Conservation (phyloP, 35 echinoderm and acorn worm genomes). For the Apostichopus californicus region DNA sequence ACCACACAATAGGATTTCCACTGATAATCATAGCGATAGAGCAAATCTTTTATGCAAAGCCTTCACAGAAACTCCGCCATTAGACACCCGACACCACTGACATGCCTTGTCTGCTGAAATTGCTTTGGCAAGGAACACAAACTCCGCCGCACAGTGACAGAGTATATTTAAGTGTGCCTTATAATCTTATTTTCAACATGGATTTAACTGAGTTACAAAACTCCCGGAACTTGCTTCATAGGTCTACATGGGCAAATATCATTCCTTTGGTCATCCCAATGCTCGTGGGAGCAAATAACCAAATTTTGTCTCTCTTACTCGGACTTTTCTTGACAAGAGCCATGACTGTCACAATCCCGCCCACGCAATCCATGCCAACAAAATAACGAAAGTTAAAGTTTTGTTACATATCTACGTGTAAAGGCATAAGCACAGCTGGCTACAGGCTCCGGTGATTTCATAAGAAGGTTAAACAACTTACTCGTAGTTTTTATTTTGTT, state of each 20-base stretch:
- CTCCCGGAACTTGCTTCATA: neutral
- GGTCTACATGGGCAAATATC: neutral
- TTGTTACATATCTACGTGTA: neutral
- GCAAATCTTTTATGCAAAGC: constrained; percentile 9
- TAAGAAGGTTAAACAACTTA: neutral
- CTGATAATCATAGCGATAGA: neutral
- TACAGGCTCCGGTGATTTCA: neutral
- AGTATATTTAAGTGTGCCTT: too few species aligned
- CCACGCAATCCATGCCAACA: neutral
- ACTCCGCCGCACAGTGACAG: neutral
- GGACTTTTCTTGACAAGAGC: neutral
- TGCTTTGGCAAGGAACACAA: neutral
- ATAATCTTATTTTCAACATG: too few species aligned
- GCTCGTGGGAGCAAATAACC: neutral
- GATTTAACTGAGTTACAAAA: neutral
- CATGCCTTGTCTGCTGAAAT: neutral
- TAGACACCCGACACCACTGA: constrained; percentile 4
- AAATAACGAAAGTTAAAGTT: constrained; percentile 11
- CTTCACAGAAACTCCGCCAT: constrained; percentile 7
- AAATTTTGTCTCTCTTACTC: neutral
- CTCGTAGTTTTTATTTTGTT: too few species aligned
- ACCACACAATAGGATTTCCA: constrained; percentile 1
- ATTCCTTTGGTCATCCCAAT: neutral
- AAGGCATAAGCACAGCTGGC: neutral
- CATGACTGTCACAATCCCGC: neutral